These are phyloP conservation scores for Porites lobata DNA, from an alignment of 92 coral and sea anemone genomes.

Conservation along the genomic window DNA sequence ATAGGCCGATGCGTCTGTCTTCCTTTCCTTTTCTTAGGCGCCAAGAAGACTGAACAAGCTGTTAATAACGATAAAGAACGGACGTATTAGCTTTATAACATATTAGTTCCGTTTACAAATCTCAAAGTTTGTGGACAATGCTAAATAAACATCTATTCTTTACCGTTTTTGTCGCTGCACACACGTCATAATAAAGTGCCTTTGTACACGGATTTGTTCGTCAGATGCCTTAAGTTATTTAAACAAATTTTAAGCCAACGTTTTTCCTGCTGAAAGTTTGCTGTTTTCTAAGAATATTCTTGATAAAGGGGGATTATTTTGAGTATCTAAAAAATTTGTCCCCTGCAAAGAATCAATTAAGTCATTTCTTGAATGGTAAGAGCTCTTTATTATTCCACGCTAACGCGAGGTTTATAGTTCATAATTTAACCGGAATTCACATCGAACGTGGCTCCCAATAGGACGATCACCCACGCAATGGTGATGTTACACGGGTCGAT, in stretches of 20 bases:
- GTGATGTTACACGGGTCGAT: no score
- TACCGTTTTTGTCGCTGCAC: not conserved
- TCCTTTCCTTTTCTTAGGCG: not conserved
- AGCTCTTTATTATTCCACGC: no score
- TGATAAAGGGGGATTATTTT: no score
- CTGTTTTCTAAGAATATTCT: no score
- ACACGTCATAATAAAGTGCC: not conserved
- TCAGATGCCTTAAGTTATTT: not conserved
- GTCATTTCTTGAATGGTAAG: no score
- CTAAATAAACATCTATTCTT: not conserved
- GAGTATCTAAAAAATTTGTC: no score
- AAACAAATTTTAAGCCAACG: not conserved
- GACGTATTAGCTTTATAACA: not conserved
- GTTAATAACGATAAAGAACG: not conserved
- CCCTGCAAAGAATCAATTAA: no score
- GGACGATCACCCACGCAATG: no score
- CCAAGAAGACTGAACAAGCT: not conserved
- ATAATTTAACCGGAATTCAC: no score
- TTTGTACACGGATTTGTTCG: not conserved
- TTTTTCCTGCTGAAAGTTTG: not conserved
- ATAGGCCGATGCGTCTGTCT: no score
- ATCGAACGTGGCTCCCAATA: no score
- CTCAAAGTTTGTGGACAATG: not conserved
- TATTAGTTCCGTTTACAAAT: not conserved
- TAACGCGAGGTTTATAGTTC: no score